A percentile compares a stretch with the other conserved stretches of the same genome.
phyloP scores from a whole-genome alignment of 2,797 vertebrate genomes.

The Cuculus canorus region DNA sequence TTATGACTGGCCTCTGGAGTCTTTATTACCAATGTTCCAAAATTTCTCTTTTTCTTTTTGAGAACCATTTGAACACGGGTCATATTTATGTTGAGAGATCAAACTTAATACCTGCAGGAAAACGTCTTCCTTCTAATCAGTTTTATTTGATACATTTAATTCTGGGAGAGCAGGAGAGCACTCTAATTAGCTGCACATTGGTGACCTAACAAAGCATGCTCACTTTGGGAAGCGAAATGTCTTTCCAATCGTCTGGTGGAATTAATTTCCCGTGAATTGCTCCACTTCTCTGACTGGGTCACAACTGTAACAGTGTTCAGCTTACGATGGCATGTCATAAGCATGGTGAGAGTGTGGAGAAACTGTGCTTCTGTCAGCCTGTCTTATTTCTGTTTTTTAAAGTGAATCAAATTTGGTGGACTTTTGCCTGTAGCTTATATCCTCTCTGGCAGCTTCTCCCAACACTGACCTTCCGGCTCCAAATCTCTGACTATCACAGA shows the following conservation, averaged over 20 bases:
- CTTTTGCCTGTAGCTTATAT: background rate
- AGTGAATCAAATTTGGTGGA: background rate
- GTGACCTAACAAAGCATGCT: background rate
- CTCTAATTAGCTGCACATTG: background rate
- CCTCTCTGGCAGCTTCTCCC: background rate
- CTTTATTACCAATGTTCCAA: background rate
- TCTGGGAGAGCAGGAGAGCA: background rate
- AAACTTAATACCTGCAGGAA: background rate
- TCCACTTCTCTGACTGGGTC: background rate
- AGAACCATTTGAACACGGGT: background rate
- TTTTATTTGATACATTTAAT: background rate
- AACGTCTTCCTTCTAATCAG: background rate
- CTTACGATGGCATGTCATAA: background rate
- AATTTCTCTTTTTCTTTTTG: background rate
- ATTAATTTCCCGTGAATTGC: conserved; percentile 1
- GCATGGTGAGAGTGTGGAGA: background rate
- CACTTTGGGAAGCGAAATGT: background rate
- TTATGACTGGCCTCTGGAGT: background rate
- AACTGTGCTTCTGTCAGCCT: background rate
- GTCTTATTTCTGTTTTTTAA: background rate
- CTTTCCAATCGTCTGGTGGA: background rate
- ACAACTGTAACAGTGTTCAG: background rate
- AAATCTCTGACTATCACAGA: background rate
- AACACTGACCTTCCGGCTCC: background rate
- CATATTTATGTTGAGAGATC: background rate